A percentile compares a stretch with the other conserved stretches of the same genome.
phyloP scores from a whole-genome alignment of 1,140 invertebrate species.

The Pseudobourletiella spinata region DNA sequence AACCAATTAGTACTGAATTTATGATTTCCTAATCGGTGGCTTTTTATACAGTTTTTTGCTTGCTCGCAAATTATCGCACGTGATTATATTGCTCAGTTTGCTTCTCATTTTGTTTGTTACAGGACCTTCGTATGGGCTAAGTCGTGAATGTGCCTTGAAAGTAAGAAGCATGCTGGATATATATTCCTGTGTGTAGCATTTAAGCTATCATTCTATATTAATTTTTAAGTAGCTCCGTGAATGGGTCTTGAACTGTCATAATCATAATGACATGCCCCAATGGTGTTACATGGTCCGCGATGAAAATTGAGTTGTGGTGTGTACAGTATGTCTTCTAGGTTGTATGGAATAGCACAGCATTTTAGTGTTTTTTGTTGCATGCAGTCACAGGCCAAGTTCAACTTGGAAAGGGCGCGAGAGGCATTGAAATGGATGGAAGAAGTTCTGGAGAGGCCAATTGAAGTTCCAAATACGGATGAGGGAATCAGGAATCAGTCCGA shows the following conservation, averaged over 20 bases:
- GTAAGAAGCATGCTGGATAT: conserved; percentile 37
- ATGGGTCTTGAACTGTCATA: too few relatives aligned
- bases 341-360: too few relatives aligned
- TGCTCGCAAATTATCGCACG: too few relatives aligned
- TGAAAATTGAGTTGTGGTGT: too few relatives aligned
- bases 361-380: too few relatives aligned
- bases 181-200: background rate
- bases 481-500: conserved; percentile 44
- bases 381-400: conserved; percentile 50
- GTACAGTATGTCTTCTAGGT: too few relatives aligned
- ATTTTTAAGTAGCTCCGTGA: background rate
- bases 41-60: too few relatives aligned
- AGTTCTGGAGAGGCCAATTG: conserved; percentile 41
- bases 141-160: conserved; percentile 49
- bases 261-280: too few relatives aligned
- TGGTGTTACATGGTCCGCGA: too few relatives aligned
- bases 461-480: conserved; percentile 36
- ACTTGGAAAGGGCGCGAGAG: conserved; percentile 45
- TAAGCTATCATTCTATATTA: background rate
- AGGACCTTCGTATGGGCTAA: conserved; percentile 49
- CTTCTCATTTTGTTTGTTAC: background rate
- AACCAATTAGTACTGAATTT: too few relatives aligned
- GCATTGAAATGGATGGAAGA: conserved; percentile 46
- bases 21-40: too few relatives aligned
- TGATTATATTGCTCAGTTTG: too few relatives aligned